Base-by-base conservation (phyloP, 2,888 invertebrate genomes). In the Ptychoptera albimana region DNA sequence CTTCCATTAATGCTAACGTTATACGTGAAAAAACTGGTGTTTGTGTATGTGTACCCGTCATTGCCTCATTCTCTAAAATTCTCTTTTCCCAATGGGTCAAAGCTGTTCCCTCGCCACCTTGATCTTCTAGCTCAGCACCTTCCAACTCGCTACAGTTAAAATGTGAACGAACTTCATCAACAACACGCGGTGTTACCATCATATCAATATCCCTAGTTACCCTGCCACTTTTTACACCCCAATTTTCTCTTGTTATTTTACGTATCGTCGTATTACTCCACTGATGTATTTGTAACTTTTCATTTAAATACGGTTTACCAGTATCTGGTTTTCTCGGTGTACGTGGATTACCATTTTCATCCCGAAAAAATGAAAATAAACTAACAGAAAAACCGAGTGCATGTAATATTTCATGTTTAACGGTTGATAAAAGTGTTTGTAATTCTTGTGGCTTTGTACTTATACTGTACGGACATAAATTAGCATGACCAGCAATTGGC, bases 11-110 rank as follows among this genome's bases (percentile, higher is more conserved):
- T 0, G 97, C 97, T 50, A 98, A 71, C 0, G 96, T 94, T 44
- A 98, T 79, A 14, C 93, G 72, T 1, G 94, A 94, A 66, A 96
- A 96, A 1, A 93, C 89, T 0, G 96, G 93, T 67, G 94, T 93
- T 64, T 96, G 96, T 0, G 97, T 97, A 64, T 97, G 97, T 0
- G 94, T 96, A 2, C 96, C 97, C 0, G 97, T 97, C 97, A 98
- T 98, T 0, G 96, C 96, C 68, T 98, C 97, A 64, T 96, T 96
- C 88, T 98, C 98, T 61, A 97, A 92, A 2, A 97, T 80, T 44
- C 98, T 69, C 60, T 99, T 99, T 66, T 99, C 98, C 97, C 97
- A 98, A 60, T 99, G 98, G 0, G 97, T 97, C 38, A 96, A 69
- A 0, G 88, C 84, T 0, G 98, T 98, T 0, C 98, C 98, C 52